A percentile compares a stretch with the other conserved stretches of the same genome.
These are phyloP conservation scores for Cheirogaleus medius DNA, from an alignment of 2,113 vertebrate genomes.

Conservation along the genomic window DNA sequence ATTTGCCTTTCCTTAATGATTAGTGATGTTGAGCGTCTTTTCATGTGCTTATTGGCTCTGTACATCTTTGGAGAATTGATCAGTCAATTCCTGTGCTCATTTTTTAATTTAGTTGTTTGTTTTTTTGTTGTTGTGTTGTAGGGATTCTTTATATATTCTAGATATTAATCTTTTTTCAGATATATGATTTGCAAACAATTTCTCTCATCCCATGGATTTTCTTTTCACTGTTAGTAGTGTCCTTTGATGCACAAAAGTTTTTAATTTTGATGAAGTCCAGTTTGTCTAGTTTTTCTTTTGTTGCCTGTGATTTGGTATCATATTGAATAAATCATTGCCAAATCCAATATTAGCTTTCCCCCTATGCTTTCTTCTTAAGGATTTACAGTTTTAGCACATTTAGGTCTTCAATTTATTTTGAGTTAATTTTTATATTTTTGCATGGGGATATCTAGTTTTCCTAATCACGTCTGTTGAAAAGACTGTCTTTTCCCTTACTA, in stretches of 20 bases:
- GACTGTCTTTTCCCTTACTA: background rate
- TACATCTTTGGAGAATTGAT: background rate
- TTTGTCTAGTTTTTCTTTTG: background rate
- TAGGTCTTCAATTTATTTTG: background rate
- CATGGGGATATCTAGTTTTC: background rate
- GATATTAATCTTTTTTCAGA: background rate
- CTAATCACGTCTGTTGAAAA: background rate
- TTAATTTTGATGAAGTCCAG: background rate
- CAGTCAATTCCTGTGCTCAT: background rate
- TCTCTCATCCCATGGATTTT: background rate
- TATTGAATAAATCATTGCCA: background rate
- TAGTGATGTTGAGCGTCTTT: background rate
- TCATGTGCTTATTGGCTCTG: background rate
- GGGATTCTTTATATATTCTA: background rate
- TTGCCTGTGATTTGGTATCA: background rate
- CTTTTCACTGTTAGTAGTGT: background rate
- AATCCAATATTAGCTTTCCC: background rate
- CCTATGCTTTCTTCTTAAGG: background rate
- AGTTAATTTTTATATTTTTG: background rate
- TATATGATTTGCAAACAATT: background rate
- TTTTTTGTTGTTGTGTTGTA: background rate
- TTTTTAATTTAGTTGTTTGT: background rate
- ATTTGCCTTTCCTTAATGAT: background rate
- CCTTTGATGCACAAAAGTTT: background rate
- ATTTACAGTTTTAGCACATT: background rate